Evolutionary conservation across 2,797 vertebrate genomes (phyloP), one percentile per base, ranked within the genome.

Genomic region (Myotis findleyi): DNA sequence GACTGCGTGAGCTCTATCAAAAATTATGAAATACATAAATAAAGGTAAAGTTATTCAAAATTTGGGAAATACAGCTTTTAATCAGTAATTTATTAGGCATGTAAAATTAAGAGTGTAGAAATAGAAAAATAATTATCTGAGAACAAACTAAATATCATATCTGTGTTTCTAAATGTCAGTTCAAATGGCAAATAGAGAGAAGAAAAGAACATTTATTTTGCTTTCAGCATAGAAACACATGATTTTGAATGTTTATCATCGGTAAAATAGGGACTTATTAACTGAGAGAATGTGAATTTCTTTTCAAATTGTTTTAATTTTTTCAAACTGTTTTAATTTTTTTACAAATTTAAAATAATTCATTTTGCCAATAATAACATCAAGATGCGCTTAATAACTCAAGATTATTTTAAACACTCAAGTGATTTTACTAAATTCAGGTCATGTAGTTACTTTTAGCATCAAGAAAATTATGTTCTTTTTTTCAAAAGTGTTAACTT

Each of bases 81-180:
- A 83, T 91, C 53, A 87, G 36, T 76, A 88, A 88, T 91, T 92
- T 97, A 90, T 62, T 95, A 94, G 73, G 59, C 92, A 92, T 94
- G 55, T 36, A 91, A 94, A 95, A 93, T 94, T 93, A 88, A 82
- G 66, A 73, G 8, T 92, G 38, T 91, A 77, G 66, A 96, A 66
- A 89, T 11, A 89, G 73, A 93, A 95, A 92, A 92, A 92, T 92
- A 93, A 95, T 95, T 92, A 89, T 73, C 36, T 36, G 36, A 88
- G 71, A 75, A 59, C 18, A 94, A 92, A 57, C 47, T 93, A 92
- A 95, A 91, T 94, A 86, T 92, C 87, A 92, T 88, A 36, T 89
- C 71, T 72, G 0, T 95, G 23, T 83, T 95, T 82, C 49, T 95
- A 95, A 96, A 96, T 97, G 86, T 89, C 88, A 96, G 36, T 71